Base-by-base conservation (phyloP, 2,888 invertebrate genomes). In the Mylabris sibirica region DNA sequence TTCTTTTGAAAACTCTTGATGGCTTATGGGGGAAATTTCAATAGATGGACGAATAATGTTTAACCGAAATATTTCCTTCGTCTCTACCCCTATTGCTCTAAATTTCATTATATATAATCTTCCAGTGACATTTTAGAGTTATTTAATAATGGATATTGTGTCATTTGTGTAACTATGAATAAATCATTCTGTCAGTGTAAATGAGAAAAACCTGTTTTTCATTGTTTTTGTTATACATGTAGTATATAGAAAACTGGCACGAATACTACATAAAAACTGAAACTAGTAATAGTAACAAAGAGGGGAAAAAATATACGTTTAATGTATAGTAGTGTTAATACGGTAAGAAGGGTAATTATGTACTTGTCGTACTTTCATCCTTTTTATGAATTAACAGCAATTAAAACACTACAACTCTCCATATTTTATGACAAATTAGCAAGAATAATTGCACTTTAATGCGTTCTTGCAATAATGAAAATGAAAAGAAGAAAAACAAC, bases 161-260 rank as follows among this genome's bases (percentile, higher is more conserved):
- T 30, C 60, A 60, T 63, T 57, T 62, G 49, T 67, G 35, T 62
- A 61, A 41, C 65, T 59, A 61, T 61, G 38, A 67, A 74, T 75
- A 72, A 76, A 74, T 76, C 74, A 74, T 72, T 74, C 64, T 75
- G 76, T 72, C 74, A 75, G 72, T 66, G 62, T 68, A 69, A 77
- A 77, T 76, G 74, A 74, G 73, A 72, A 72, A 76, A 75, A 73
- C 76, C 72, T 76, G 74, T 75, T 72, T 71, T 59, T 69, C 72
- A 76, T 77, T 76, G 77, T 77, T 75, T 74, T 72, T 67, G 65
- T 57, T 67, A 53, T 30, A 30, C 30, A 30, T 30, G 8, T 30
- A 30, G 30, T 30, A 30, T 44, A 72, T 69, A 68, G 67, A 72
- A 71, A 73, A 72, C 70, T 73, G 70, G 69, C 70, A 67, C 67